Conservation (phyloP, 2,113 vertebrate genomes). For the Neotragus moschatus region DNA sequence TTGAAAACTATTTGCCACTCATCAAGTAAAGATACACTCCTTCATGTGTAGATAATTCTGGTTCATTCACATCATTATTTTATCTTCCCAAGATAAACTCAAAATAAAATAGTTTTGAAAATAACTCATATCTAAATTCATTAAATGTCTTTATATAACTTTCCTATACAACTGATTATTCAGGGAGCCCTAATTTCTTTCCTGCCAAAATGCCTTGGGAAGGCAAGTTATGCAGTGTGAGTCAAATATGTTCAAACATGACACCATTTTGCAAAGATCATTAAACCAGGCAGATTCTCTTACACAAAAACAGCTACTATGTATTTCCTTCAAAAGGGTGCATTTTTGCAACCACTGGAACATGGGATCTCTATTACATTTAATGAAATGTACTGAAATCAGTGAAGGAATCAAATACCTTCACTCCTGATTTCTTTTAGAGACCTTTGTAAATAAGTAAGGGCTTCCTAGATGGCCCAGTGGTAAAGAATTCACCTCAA, state of each 20-base stretch:
- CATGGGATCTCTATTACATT: background rate
- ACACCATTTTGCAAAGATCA: background rate
- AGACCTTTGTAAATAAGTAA: background rate
- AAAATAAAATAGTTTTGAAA: background rate
- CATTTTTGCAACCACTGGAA: background rate
- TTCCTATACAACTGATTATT: background rate
- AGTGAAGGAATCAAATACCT: background rate
- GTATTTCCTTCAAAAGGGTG: background rate
- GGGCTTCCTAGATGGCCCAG: background rate
- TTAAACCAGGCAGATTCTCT: background rate
- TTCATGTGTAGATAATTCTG: background rate
- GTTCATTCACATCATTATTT: background rate
- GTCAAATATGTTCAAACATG: background rate
- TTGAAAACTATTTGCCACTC: background rate
- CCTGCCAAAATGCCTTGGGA: background rate
- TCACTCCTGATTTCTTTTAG: background rate
- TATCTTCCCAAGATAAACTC: background rate
- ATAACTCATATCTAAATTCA: background rate
- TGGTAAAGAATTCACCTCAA: background rate
- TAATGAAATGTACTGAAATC: background rate
- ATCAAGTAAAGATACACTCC: background rate
- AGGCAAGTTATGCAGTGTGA: background rate
- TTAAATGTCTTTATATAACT: background rate
- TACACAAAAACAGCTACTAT: background rate
- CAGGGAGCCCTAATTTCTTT: background rate